Evolutionary conservation across 2,797 vertebrate species (phyloP).

Genomic region (Delichon dasypus): DNA sequence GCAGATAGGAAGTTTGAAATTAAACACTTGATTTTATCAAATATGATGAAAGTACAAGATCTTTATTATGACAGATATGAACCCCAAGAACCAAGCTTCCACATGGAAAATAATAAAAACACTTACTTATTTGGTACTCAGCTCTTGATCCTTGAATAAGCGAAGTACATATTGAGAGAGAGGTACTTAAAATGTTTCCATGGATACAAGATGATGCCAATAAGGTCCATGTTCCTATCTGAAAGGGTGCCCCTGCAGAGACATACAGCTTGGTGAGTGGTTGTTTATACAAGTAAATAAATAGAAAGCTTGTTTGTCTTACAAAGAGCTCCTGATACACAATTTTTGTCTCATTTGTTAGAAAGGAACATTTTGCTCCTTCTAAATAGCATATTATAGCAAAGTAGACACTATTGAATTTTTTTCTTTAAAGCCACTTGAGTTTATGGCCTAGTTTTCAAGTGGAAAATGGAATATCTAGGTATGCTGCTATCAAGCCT

Average conservation of each 20-base stretch:
- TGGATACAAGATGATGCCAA: slow-evolving; percentile 88
- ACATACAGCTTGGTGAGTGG: slow-evolving; percentile 73
- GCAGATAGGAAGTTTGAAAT: slow-evolving; percentile 38
- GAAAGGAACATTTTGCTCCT: slow-evolving; percentile 6
- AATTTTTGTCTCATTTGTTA: slow-evolving; percentile 57
- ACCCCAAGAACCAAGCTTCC: slow-evolving; percentile 70
- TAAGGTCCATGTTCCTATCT: slow-evolving; percentile 80
- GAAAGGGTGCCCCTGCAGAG: slow-evolving; percentile 83
- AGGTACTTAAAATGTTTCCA: slow-evolving; percentile 89
- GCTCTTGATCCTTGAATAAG: slow-evolving; percentile 78
- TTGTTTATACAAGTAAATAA: slow-evolving; percentile 81
- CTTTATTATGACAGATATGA: slow-evolving; percentile 70
- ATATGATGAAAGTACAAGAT: slow-evolving; percentile 65
- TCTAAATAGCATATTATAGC: slow-evolving; percentile 40
- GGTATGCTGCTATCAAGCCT: background rate
- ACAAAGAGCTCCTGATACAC: slow-evolving; percentile 75
- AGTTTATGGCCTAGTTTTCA: slow-evolving; percentile 38
- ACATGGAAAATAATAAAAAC: slow-evolving; percentile 81
- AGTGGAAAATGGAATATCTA: slow-evolving; percentile 17
- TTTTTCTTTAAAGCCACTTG: slow-evolving; percentile 42
- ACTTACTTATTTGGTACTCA: slow-evolving; percentile 80
- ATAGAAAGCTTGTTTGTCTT: slow-evolving; percentile 80
- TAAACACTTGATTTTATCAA: slow-evolving; percentile 68
- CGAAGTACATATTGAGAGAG: slow-evolving; percentile 79
- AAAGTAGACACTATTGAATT: slow-evolving; percentile 14